These are phyloP conservation scores for Phalacrocorax brasilianus DNA, from an alignment of 2,113 vertebrate species.

Conservation along the genomic window DNA sequence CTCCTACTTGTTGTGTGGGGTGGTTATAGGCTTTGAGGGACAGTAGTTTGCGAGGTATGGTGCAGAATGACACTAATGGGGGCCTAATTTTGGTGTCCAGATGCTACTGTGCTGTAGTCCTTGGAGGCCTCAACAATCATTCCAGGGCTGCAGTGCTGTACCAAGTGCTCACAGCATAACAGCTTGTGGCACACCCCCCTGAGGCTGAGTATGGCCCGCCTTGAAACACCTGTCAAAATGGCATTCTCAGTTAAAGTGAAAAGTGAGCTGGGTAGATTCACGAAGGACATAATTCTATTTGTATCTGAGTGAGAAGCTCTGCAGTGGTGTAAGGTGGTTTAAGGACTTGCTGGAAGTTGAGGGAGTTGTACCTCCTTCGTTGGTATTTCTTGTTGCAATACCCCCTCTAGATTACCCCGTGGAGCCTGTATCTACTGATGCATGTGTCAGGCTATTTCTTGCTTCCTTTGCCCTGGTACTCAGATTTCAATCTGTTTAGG, in stretches of 20 bases:
- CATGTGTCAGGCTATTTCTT: background rate
- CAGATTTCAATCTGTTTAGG: background rate
- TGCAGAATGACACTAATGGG: background rate
- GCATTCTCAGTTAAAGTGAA: background rate
- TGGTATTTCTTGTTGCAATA: background rate
- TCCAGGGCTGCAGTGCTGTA: accelerated
- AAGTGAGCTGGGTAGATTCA: background rate
- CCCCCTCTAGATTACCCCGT: background rate
- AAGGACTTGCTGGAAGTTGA: accelerated
- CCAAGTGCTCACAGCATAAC: background rate
- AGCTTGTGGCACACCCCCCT: background rate
- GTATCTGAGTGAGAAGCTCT: background rate
- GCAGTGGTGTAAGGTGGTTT: background rate
- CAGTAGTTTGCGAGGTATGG: background rate
- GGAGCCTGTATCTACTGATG: background rate
- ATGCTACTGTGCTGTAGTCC: background rate
- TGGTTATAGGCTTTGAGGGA: background rate
- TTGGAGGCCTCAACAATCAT: accelerated
- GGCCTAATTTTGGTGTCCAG: background rate
- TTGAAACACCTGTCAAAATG: background rate
- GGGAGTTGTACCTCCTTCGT: accelerated
- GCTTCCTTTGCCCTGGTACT: background rate
- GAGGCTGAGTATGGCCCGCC: background rate
- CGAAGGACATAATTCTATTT: background rate
- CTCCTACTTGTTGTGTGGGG: background rate